Base-by-base conservation (phyloP, 2,797 vertebrate species). In the Acanthis flammea region DNA sequence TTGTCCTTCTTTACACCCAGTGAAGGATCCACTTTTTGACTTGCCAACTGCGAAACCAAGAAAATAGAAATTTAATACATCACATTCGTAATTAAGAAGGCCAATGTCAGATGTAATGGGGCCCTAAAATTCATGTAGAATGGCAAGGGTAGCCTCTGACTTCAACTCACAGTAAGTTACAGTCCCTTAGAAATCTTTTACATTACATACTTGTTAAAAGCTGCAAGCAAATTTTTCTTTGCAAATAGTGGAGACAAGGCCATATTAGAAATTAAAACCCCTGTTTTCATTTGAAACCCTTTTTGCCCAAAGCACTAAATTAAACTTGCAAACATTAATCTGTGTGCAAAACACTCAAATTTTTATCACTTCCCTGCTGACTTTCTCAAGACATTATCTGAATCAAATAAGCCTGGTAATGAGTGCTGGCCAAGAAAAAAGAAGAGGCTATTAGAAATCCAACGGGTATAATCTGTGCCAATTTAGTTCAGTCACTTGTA, bases 11-110 rank as follows among this genome's bases (percentile, higher is more conserved):
- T 91, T 61, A 89, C 1, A 12, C 85, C 53, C 70, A 93, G n/a
- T 41, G 93, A 63, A 85, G 74, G 45, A 62, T 97, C 92, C 84
- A 74, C 92, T 65, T 94, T 80, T 80, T 96, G 94, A 88, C 74
- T 91, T 62, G 97, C 94, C 88, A 96, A 94, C 84, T 96, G 96
- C 1, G 1, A 88, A 86, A 86, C 25, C 35, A 86, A 80, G 54
- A 89, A 89, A 80, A 84, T 1, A 74, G 15, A 63, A 70, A 19
- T 82, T 86, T 68, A 92, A 82, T 18, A 55, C 2, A 62, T 31
- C 53, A 39, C 6, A 2, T 79, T 86, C 17, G 6, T 28, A 57
- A 80, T 31, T 71, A 76, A 62, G 42, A 24, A 8, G 12, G 35
- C 23, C 12, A 41, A 11, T 11, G 24, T 72, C 80, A 92, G n/a